Evolutionary conservation across 2,113 vertebrate genomes (phyloP), one percentile per base, ranked within the genome.

Genomic region (Neodon shergylaensis): DNA sequence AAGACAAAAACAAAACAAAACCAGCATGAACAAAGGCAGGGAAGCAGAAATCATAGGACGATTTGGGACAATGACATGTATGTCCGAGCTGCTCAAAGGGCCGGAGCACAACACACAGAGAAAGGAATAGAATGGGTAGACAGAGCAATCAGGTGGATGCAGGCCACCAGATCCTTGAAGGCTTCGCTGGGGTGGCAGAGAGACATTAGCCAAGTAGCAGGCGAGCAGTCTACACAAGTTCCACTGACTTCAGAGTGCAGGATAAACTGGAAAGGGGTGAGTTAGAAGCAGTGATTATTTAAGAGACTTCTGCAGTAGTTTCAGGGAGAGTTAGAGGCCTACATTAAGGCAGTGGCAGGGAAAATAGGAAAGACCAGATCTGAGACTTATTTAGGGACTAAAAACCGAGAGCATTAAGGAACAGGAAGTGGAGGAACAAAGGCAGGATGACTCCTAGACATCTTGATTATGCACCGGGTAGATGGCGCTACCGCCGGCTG

Each of bases 391-490:
- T 95, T 44, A 95, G 87, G 61, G 94, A 93, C 92, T 74, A 73
- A 96, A 97, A 86, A 73, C 44, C 42, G 11, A 88, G 86, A 94
- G 92, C n/a, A 42, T 31, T 93, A 78, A 39, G 76, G 83, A 85
- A 94, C 17, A 96, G 65, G 74, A 49, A 17, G 22, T 2, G 93
- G 74, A 49, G 90, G 74, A 74, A 68, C 70, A 82, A 84, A 85
- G 24, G 90, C 81, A 92, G 95, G 94, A 92, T 91, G 95, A 96
- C 95, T 94, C 97, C 95, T 95, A 33, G 39, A 61, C 78, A 85
- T 83, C 88, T 86, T 58, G 90, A 83, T 94, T 88, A 91, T 79
- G 84, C 86, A 86, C 82, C 72, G 54, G 42, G 89, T 42, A 61
- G 92, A 76, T 49, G 96, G 58, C n/a, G 11, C 72, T 83, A 93